Base-by-base conservation (phyloP, 92 coral and sea anemone genomes). In the Porites cylindrica region DNA sequence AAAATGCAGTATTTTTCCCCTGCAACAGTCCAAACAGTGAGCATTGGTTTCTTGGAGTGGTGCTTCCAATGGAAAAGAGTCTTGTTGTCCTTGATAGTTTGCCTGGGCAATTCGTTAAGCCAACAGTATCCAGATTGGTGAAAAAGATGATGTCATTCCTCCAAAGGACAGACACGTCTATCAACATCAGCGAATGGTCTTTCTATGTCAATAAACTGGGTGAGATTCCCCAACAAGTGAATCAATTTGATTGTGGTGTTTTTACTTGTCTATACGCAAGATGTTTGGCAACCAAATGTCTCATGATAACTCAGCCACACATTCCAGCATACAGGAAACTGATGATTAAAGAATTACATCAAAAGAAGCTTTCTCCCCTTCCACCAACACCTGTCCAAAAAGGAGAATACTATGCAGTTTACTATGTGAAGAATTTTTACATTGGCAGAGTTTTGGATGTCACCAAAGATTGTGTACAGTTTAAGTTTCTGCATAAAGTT, bases 211-310 rank as follows among this genome's bases (percentile, higher is more conserved):
- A 86, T 66, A 79, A 71, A 71, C 90, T 87, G 62, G 62, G 76
- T 83, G 86, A 90, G 53, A 90, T 86, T 38, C 93, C 93, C 38
- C 86, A 90, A 72, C 93, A 78, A 51, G 93, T 43, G 8, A 90
- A 86, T 53, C 21, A 16, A 12, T 86, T 54, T 73, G 90, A 92
- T 63, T 89, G 95, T 73, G 88, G 88, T 79, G 79, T 89, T 24
- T 92, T 67, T 72, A 86, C 85, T 84, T 89, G 92, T 62, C 67
- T 91, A n/a, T 91, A 81, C 78, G 89, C 89, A 52, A 88, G 94
- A 78, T 70, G 87, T 24, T 24, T 83, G 72, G 93, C 72, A 50
- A 79, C 76, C 78, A 71, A 65, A 63, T 58, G 66, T 19, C 6
- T 6, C 12, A 87, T 72, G 80, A 17, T 82, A 2, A 26, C 76